Percentiles rank a stretch among this genome's conserved stretches.
Evolutionary conservation across 2,113 vertebrate species (phyloP).

Genomic region (Apteryx owenii): DNA sequence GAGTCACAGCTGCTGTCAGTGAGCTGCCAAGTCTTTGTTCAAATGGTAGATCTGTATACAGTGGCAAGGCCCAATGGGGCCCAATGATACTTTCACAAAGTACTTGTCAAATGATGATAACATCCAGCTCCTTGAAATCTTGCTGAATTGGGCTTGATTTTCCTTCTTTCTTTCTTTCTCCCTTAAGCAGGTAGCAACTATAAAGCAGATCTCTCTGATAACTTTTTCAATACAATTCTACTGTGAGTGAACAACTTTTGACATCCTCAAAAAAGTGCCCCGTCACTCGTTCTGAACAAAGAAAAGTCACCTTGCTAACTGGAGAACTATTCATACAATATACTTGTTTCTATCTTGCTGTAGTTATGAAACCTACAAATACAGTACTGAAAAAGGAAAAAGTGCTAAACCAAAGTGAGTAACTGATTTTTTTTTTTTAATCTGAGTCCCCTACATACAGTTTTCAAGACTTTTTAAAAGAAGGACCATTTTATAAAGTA

Average conservation of each 20-base stretch:
- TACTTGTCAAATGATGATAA: background rate
- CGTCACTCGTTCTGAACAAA: background rate
- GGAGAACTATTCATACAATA: background rate
- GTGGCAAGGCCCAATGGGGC: background rate
- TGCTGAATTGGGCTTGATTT: background rate
- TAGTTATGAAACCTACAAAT: conserved; percentile 5
- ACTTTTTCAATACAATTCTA: background rate
- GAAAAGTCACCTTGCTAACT: background rate
- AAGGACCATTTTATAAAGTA: conserved; percentile 32
- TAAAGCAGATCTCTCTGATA: background rate
- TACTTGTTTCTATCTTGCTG: background rate
- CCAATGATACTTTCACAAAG: background rate
- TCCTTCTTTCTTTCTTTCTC: background rate
- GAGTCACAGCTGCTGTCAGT: background rate
- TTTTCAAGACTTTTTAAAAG: conserved; percentile 30
- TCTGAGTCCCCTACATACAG: background rate
- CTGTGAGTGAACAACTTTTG: background rate
- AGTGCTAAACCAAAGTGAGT: background rate
- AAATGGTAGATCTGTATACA: background rate
- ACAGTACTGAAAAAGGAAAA: background rate
- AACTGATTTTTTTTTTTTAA: background rate
- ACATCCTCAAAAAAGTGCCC: background rate
- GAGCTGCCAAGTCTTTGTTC: background rate
- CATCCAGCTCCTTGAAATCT: background rate
- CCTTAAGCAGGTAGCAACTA: background rate